phyloP scores from a whole-genome alignment of 2,888 invertebrate genomes.

The Argyresthia albistria region DNA sequence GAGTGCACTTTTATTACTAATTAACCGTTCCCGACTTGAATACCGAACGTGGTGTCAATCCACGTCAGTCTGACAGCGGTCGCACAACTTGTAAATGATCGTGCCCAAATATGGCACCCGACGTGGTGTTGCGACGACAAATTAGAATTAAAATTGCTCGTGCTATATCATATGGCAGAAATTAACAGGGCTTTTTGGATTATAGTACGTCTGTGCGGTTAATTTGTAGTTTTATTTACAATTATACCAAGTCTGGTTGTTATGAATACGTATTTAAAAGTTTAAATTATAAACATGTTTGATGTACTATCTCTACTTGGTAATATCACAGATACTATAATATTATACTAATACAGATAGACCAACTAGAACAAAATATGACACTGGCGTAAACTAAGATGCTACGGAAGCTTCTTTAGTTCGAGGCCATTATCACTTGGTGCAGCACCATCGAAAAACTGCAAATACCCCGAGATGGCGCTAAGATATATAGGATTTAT shows the following conservation, averaged over 20 bases:
- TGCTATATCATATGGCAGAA: neutral
- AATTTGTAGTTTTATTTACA: neutral
- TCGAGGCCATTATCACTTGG: no score
- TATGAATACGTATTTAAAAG: no score
- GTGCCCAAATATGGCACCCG: conserved; percentile 1
- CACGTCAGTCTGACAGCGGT: conserved; percentile 4
- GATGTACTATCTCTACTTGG: no score
- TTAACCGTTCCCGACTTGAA: conserved; percentile 28
- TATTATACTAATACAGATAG: no score
- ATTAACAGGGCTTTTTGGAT: neutral
- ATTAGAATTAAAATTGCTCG: conserved; percentile 2
- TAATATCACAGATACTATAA: no score
- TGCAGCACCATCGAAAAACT: no score
- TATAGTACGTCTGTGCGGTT: neutral
- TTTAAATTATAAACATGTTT: no score
- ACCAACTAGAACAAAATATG: no score
- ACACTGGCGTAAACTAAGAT: no score
- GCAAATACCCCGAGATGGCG: no score
- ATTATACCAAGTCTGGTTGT: neutral
- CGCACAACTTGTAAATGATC: conserved; percentile 4
- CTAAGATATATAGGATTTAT: no score
- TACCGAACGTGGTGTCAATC: neutral
- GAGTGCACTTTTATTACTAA: conserved; percentile 30
- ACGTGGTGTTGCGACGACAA: neutral
- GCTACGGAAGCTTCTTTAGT: no score